These are phyloP conservation scores for Nansenia antarctica DNA, from an alignment of 2,113 vertebrate species.

Conservation along the genomic window DNA sequence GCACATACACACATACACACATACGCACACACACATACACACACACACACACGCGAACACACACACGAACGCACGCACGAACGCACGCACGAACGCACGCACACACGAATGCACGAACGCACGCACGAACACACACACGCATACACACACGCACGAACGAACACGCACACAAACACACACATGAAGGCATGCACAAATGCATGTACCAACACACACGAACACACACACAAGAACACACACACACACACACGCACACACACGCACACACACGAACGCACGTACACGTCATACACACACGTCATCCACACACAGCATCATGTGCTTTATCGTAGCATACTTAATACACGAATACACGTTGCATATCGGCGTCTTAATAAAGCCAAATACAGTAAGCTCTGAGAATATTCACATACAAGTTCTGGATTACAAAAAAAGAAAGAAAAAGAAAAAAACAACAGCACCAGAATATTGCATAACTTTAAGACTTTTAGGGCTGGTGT, in stretches of 20 bases:
- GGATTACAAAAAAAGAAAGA: conserved; percentile 57
- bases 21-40: conserved; percentile 22
- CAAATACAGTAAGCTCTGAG: conserved; percentile 47
- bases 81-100: conserved; percentile 39
- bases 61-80: conserved; percentile 13
- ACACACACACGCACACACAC: conserved; percentile 31
- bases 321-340: conserved; percentile 48
- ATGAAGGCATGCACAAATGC: no score
- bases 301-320: conserved; percentile 48
- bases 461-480: conserved; percentile 64
- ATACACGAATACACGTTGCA: conserved; percentile 65
- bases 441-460: no score
- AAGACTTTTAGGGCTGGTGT: conserved; percentile 39
- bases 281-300: conserved; percentile 40
- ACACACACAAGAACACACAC: conserved; percentile 39
- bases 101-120: no score
- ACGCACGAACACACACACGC: no score
- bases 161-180: conserved; percentile 44
- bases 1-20: conserved; percentile 43
- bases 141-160: conserved; percentile 12
- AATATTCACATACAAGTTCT: conserved; percentile 64
- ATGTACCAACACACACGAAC: not conserved
- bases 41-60: conserved; percentile 42
- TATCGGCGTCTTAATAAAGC: conserved; percentile 43
- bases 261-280: conserved; percentile 33